Percentiles rank a stretch among this genome's conserved stretches.
Conservation (phyloP, 2,113 vertebrate genomes). For the Anser brachyrhynchus region DNA sequence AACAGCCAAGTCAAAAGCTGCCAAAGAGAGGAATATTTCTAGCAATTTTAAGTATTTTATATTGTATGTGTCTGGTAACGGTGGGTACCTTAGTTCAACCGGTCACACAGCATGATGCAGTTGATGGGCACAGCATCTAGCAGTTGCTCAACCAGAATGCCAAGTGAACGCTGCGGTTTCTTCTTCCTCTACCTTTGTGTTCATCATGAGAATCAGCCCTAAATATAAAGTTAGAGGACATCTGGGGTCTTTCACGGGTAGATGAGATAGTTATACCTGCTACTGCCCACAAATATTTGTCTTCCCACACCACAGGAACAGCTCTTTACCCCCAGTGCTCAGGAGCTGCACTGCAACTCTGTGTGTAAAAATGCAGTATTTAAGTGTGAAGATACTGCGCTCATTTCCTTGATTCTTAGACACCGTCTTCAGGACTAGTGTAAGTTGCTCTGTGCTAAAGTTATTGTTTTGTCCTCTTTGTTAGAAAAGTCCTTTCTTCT, state of each 20-base stretch:
- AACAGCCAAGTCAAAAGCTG: background rate
- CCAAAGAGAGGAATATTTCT: background rate
- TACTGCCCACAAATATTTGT: background rate
- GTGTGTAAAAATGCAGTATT: background rate
- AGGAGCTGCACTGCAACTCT: background rate
- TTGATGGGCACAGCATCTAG: too few relatives aligned
- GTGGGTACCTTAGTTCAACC: background rate
- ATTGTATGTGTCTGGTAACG: background rate
- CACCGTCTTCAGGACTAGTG: rapidly evolving
- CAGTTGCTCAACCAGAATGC: background rate
- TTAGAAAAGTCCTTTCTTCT: background rate
- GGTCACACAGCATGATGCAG: background rate
- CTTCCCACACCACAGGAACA: background rate
- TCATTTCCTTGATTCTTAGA: background rate
- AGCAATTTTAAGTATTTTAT: background rate
- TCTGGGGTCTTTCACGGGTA: background rate
- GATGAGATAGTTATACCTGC: background rate
- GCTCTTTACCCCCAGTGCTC: background rate
- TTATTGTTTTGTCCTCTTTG: background rate
- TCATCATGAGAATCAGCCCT: rapidly evolving
- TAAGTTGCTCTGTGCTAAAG: background rate
- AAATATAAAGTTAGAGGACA: background rate
- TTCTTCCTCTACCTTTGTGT: background rate
- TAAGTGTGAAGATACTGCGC: background rate
- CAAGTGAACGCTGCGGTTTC: background rate